Conservation (phyloP, 2,113 vertebrate species). For the Argyrosomus japonicus region DNA sequence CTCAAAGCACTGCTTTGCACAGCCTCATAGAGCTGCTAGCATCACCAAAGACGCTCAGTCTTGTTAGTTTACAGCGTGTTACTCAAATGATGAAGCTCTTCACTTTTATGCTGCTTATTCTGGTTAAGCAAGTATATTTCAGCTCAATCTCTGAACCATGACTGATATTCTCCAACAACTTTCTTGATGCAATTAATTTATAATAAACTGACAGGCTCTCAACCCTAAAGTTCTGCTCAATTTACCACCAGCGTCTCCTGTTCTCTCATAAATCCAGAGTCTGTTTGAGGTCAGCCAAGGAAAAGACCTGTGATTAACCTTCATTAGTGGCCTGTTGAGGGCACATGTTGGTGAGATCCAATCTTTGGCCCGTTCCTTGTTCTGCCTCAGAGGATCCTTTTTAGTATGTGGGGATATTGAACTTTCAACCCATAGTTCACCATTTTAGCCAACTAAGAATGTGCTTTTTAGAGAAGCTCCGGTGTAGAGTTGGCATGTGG, state of each 20-base stretch:
- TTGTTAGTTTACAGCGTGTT: not conserved
- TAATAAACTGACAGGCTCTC: conserved; percentile 50
- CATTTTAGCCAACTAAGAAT: not conserved
- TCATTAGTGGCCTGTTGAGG: conserved; percentile 81
- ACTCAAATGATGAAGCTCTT: conserved; percentile 2
- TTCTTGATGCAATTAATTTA: conserved; percentile 44
- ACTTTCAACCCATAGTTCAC: conserved; percentile 22
- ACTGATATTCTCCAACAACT: not conserved
- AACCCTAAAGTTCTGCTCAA: conserved; percentile 65
- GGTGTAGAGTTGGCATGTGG: not conserved
- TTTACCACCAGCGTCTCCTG: conserved; percentile 51
- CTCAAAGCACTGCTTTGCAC: not conserved
- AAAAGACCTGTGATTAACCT: conserved; percentile 69
- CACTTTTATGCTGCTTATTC: not conserved
- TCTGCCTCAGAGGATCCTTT: conserved; percentile 58
- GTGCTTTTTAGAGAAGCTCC: not conserved
- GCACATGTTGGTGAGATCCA: conserved; percentile 76
- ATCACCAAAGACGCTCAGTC: not conserved
- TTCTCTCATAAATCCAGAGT: conserved; percentile 72
- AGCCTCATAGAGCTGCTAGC: not conserved
- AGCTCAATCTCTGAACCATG: conserved; percentile 10
- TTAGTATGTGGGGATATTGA: conserved; percentile 43
- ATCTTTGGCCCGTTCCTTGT: conserved; percentile 54
- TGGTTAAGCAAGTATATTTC: not conserved
- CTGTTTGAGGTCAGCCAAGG: conserved; percentile 78